Base-by-base conservation (phyloP, 2,797 vertebrate species). In the Huso huso region DNA sequence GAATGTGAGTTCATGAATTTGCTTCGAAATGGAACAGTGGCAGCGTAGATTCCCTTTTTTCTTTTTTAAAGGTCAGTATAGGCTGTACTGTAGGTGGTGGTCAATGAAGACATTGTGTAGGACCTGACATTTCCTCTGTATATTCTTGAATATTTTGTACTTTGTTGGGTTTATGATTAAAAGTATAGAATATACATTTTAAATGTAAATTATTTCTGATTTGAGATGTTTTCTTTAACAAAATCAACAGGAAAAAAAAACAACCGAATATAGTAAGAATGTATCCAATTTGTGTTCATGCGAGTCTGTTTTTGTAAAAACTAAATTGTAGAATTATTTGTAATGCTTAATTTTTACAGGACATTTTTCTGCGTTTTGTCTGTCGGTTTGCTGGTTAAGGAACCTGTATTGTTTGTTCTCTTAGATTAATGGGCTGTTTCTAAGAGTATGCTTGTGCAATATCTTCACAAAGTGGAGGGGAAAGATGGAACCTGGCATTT, bases 151-250 rank as follows among this genome's bases (percentile, higher is more conserved):
- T 48, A 69, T 50, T 53, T 53, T 50, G 12, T 65, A 52, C 12
- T 48, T 52, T 49, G 9, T 65, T 62, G n/a, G 61, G 65, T 37
- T 37, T 37, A 37, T 37, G 23, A 37, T 37, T 37, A 37, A 37
- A 37, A 37, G 23, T 37, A 37, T 37, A 37, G 23, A 37, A 4
- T 48, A 48, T 63, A 48, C 13, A 51, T 65, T 65, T 9, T 65
- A 65, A n/a, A 60, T 63, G 63, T 71, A 71, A 68, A 53, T 65
- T 71, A 66, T 66, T 66, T 13, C 67, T 49, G 18, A 65, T 59
- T 51, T 57, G 48, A 53, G 58, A 11, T 48, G 23, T 8, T 51
- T 51, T 49, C 49, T 51, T 51, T 49, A 59, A 37, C 10, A 7
- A 12, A 64, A 73, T 50, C 53, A 49, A 62, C 66, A 67, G 64